Evolutionary conservation across 2,888 invertebrate genomes (phyloP), one percentile per base, ranked within the genome.

Genomic region (Diarsia rubi): DNA sequence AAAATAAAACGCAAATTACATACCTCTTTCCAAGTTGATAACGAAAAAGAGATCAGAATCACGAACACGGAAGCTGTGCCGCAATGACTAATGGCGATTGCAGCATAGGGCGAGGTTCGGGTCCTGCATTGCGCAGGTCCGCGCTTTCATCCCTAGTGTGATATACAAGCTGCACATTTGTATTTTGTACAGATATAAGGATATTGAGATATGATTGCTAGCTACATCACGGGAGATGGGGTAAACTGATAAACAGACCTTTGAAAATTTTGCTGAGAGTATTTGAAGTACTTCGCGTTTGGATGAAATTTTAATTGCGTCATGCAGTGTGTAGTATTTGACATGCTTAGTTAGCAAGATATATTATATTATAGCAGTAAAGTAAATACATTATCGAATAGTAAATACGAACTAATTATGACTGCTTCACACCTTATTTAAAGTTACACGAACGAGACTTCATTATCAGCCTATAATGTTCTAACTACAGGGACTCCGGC

Each of bases 91-190:
- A 74, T 65, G 47, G 64, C 57, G 27, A 9, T 12, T 65, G 59
- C 64, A 59, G 12, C 2, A 42, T 74, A 65, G 11, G 31, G 59
- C 63, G 49, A 4, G n/a, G 12, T 5, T 19, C 3, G 12, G 0
- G 47, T 27, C 37, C 47, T 59, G 49, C 74, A 75, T 12, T 74
- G 65, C 75, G 75, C 75, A 75, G 59, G 75, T 65, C 59, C 52
- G 73, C 24, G 21, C 24, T 12, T 8, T 52, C 24, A 21, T 19
- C 24, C 49, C 3, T 12, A n/a, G n/a, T 44, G 21, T 24, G 8
- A 24, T 62, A 31, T 47, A 73, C 6, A 1, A 57, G 12, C 63
- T 72, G 21, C 24, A 37, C 60, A 71, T 14, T 47, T 2, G 11
- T 11, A 4, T 2, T n/a, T 45, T 44, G 8, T n/a, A 27, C n/a